Percentiles rank a stretch among this genome's conserved stretches.
phyloP scores from a whole-genome alignment of 2,888 invertebrate genomes.

The Diplazon laetatorius region DNA sequence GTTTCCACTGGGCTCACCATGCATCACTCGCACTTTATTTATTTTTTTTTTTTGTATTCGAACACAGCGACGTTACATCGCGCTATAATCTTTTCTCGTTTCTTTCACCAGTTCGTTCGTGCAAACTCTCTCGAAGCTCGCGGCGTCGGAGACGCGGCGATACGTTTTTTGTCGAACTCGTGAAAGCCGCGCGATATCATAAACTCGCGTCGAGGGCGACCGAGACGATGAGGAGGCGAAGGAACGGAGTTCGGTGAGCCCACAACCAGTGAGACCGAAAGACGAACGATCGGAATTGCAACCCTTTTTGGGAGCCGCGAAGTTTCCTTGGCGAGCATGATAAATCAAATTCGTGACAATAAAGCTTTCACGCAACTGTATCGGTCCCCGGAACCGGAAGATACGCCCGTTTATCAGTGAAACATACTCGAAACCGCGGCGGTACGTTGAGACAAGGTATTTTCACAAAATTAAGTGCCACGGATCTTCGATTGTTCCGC shows the following conservation, averaged over 20 bases:
- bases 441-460: conserved; percentile 30
- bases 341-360: conserved; percentile 62
- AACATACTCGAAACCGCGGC: conserved; percentile 55
- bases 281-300: conserved; percentile 47
- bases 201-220: conserved; percentile 33
- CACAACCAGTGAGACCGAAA: conserved; percentile 20
- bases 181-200: conserved; percentile 51
- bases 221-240: conserved; percentile 17
- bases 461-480: neutral
- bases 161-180: conserved; percentile 53
- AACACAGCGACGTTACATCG: neutral
- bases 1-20: conserved; percentile 40
- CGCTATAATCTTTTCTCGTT: conserved; percentile 42
- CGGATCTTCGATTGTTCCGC: neutral
- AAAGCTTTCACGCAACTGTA: conserved; percentile 53
- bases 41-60: conserved; percentile 30
- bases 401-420: conserved; percentile 57
- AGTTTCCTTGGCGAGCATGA: conserved; percentile 43
- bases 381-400: conserved; percentile 56
- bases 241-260: conserved; percentile 58
- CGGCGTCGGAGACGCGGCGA: conserved; percentile 33
- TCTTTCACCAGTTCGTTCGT: conserved; percentile 38
- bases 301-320: conserved; percentile 49
- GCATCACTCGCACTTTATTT: conserved; percentile 35
- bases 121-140: conserved; percentile 34